phyloP scores from a whole-genome alignment of 2,113 vertebrate species.

The Natator depressus region DNA sequence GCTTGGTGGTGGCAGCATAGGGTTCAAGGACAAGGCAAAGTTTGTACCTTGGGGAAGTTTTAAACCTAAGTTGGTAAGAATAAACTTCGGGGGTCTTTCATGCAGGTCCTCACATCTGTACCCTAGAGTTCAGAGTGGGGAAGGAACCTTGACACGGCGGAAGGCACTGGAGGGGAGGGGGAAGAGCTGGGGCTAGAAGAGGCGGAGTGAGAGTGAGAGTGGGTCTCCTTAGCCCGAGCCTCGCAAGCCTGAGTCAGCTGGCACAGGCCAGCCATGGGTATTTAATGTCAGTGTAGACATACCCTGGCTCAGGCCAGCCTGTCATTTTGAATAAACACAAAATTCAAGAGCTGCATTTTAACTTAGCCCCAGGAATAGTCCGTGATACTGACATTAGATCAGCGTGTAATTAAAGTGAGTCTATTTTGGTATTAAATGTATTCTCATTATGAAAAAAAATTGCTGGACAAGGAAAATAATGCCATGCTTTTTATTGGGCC shows the following conservation, averaged over 20 bases:
- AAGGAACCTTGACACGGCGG: too few relatives aligned
- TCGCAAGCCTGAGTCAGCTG: not conserved
- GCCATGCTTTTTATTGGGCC: not conserved
- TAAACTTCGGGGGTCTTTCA: too few relatives aligned
- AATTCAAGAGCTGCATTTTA: not conserved
- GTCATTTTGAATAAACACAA: not conserved
- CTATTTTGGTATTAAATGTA: not conserved
- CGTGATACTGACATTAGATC: not conserved
- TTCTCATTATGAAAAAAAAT: not conserved
- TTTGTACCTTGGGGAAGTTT: too few relatives aligned
- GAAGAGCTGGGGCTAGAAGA: too few relatives aligned
- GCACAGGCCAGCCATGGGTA: not conserved
- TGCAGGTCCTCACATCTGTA: too few relatives aligned
- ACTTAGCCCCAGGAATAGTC: not conserved
- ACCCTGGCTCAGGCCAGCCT: too few relatives aligned
- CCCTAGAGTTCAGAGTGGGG: too few relatives aligned
- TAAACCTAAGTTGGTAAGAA: too few relatives aligned
- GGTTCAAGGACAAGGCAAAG: too few relatives aligned
- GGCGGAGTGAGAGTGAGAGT: too few relatives aligned
- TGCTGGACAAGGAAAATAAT: not conserved
- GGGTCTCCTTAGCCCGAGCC: not conserved
- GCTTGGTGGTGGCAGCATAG: too few relatives aligned
- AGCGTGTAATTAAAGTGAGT: not conserved
- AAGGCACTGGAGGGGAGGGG: too few relatives aligned
- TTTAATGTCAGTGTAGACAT: not conserved